Evolutionary conservation across 2,888 invertebrate species (phyloP), one percentile per base, ranked within the genome.

Genomic region (Isoperla grammatica): DNA sequence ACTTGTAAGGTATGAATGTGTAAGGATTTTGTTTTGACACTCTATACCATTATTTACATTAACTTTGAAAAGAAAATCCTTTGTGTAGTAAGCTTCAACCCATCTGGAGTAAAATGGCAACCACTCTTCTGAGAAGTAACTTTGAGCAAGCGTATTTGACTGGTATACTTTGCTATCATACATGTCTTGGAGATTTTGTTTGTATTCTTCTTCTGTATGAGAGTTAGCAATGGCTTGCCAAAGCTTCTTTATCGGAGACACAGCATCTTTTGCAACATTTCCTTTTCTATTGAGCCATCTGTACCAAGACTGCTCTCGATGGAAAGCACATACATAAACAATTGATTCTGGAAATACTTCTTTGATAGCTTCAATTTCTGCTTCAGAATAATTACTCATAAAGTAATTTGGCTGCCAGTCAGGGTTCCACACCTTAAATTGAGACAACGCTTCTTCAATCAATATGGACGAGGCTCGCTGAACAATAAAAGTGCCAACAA

Each of bases 401-500:
- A 45, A 50, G 20, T 17, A 57, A 8, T 57, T 13, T 37, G 57
- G 35, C 15, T 29, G 4, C 57, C 49, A 57, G 6, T 57, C 57
- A 5, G 48, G 37, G 23, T 49, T 49, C 57, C 57, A 57, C 13
- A 5, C 17, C 20, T 13, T 35, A 48, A 57, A 46, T 15, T 15
- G 8, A n/a, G 35, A 22, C n/a, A 57, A 29, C 12, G 57, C 57
- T 20, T 57, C 57, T 17, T 12, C 8, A 23, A 57, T 37, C 13
- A 48, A 39, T 1, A 22, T 8, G 8, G 12, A 17, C 12, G 17
- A 46, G 8, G 29, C 57, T 4, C 20, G 29, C 13, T 48, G 39
- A 12, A 57, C 40, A 15, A 57, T 46, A 49, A 57, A 57, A 17
- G 57, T 57, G 1, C 57, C 57, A 45, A 45, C 45, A 9, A 57